Evolutionary conservation across 2,888 invertebrate species (phyloP).

Genomic region (Mimas tiliae): DNA sequence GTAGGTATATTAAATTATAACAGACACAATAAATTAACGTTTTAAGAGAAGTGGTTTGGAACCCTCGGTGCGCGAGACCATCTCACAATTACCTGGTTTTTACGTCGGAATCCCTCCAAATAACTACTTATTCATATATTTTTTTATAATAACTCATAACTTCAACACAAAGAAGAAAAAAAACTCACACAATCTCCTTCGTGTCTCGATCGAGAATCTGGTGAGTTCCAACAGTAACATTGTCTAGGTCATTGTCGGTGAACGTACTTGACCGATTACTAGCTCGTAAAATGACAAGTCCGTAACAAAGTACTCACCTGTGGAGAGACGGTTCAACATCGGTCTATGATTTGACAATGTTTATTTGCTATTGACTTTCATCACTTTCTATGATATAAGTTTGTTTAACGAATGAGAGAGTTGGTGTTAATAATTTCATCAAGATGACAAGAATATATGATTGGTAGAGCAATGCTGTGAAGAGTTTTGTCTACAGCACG

Average conservation of each 20-base stretch:
- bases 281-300: slow-evolving; percentile 43
- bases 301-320: slow-evolving; percentile 30
- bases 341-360: slow-evolving; percentile 4
- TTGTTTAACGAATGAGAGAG: neutral
- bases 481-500: too few relatives aligned
- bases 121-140: too few relatives aligned
- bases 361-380: slow-evolving; percentile 19
- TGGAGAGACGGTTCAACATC: slow-evolving; percentile 28
- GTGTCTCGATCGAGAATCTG: slow-evolving; percentile 19
- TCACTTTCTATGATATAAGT: slow-evolving; percentile 24
- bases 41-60: too few relatives aligned
- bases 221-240: slow-evolving; percentile 50
- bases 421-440: neutral
- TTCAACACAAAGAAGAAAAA: neutral
- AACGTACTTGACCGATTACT: slow-evolving; percentile 71
- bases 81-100: too few relatives aligned
- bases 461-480: too few relatives aligned
- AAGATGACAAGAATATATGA: too few relatives aligned
- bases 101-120: too few relatives aligned
- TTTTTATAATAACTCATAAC: too few relatives aligned
- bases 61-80: too few relatives aligned
- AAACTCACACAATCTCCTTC: neutral
- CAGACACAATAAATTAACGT: too few relatives aligned
- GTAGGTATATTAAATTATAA: too few relatives aligned
- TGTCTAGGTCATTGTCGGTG: slow-evolving; percentile 62